Evolutionary conservation across 2,113 vertebrate genomes (phyloP), one percentile per base, ranked within the genome.

Genomic region (Upupa epops): DNA sequence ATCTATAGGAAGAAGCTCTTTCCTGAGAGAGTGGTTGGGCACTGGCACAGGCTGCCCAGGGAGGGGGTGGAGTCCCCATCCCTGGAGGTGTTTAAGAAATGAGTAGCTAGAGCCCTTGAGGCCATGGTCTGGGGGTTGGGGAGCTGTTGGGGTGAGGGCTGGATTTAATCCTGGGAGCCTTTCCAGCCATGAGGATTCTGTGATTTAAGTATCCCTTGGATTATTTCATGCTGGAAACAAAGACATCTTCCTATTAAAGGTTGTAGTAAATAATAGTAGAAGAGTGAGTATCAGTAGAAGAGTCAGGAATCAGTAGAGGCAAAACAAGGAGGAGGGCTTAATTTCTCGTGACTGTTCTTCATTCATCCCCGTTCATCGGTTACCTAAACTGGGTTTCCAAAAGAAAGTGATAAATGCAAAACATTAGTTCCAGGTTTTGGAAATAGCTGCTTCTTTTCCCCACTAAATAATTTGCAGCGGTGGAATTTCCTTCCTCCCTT

Each of bases 141-240:
- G n/a, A n/a, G n/a, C n/a, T n/a, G n/a, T n/a, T n/a, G n/a, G n/a
- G n/a, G n/a, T n/a, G n/a, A n/a, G n/a, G n/a, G n/a, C n/a, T n/a
- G n/a, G n/a, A n/a, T n/a, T n/a, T n/a, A n/a, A n/a, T n/a, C n/a
- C n/a, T n/a, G n/a, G n/a, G n/a, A n/a, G n/a, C n/a, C n/a, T n/a
- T n/a, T n/a, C n/a, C n/a, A n/a, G n/a, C n/a, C n/a, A n/a, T n/a
- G n/a, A n/a, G n/a, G n/a, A n/a, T n/a, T n/a, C n/a, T n/a, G n/a
- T n/a, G n/a, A n/a, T n/a, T 61, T 80, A 83, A 69, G 51, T 72
- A 40, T 78, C n/a, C 34, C 42, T 69, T 29, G 65, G 71, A 40
- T 78, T 55, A 86, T 87, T 65, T 90, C 75, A 81, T 42, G 22
- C n/a, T 86, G 78, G 88, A 69, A n/a, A n/a, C 59, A 82, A 72